A percentile compares a stretch with the other conserved stretches of the same genome.
phyloP scores from a whole-genome alignment of 2,888 invertebrate genomes.

The Monopis laevigella region DNA sequence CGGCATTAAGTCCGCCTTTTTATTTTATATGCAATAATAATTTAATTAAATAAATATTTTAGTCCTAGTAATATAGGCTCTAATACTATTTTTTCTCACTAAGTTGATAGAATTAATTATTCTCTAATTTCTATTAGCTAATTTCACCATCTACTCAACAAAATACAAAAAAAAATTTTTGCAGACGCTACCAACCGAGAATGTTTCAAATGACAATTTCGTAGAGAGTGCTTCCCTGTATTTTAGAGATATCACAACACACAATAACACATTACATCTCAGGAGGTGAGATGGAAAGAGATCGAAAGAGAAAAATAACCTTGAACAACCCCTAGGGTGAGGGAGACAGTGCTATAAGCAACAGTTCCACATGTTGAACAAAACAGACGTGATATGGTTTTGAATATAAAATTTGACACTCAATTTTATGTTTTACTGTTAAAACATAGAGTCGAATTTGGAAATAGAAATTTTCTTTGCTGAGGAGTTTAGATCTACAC shows the following conservation, averaged over 20 bases:
- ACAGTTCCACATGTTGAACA: slow-evolving; percentile 47
- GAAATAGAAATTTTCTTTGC: slow-evolving; percentile 22
- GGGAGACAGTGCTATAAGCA: slow-evolving; percentile 44
- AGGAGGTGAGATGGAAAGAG: slow-evolving; percentile 47
- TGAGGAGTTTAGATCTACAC: slow-evolving; percentile 20
- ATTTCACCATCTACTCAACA: too few relatives aligned
- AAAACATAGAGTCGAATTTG: slow-evolving; percentile 23
- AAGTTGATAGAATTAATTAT: too few relatives aligned
- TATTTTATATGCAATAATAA: too few relatives aligned
- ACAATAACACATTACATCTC: slow-evolving; percentile 66
- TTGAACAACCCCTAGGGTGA: slow-evolving; percentile 30
- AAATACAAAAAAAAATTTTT: slow-evolving; percentile 23
- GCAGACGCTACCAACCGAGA: slow-evolving; percentile 44
- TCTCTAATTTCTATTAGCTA: too few relatives aligned
- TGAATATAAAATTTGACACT: slow-evolving; percentile 19
- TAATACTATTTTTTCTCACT: too few relatives aligned
- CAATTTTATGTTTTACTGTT: slow-evolving; percentile 18
- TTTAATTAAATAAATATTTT: too few relatives aligned
- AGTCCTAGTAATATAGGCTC: too few relatives aligned
- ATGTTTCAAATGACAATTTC: slow-evolving; percentile 68
- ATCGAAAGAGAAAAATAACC: slow-evolving; percentile 45
- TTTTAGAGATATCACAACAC: slow-evolving; percentile 69
- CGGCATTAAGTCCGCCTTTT: too few relatives aligned
- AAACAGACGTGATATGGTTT: slow-evolving; percentile 28
- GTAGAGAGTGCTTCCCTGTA: slow-evolving; percentile 67